Evolutionary conservation across 2,888 invertebrate species (phyloP), one percentile per base, ranked within the genome.

Genomic region (Erannis defoliaria): DNA sequence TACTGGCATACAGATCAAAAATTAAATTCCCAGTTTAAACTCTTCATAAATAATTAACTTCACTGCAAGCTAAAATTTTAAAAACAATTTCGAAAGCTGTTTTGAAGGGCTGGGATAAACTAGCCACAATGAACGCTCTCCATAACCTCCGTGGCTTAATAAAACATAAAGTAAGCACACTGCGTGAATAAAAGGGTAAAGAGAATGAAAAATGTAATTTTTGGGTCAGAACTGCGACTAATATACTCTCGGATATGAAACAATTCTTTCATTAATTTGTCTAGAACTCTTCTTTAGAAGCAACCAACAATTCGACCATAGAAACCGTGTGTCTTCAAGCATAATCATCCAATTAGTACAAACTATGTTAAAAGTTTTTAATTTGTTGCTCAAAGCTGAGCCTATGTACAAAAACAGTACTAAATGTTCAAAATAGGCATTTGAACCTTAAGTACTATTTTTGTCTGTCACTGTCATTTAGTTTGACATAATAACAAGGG

Each of bases 151-250:
- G 55, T 14, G 48, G 42, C 60, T 55, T 49, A 59, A 53, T 59
- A 49, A 49, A 60, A 60, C 54, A 55, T 55, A 49, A 49, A 48
- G 48, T 48, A 56, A 63, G 51, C 51, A 55, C 58, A 67, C 66
- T 66, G 62, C 67, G 72, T 73, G 66, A 62, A 64, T 60, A 59
- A 73, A 70, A 69, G 58, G 62, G 51, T 61, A 71, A 69, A 70
- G 73, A 74, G 71, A 74, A 61, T 33, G 55, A 61, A 49, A 61
- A 55, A 55, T 46, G 53, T 40, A 59, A 38, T 55, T 59, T 60
- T 60, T 51, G 51, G 51, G 51, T 51, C 51, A 51, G 9, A 19
- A 5, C 40, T 29, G 5, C 29, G 40, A 40, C 31, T 19, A 38
- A 18, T 50, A 40, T 40, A 31, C 19, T 0, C 26, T n/a, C 19